These are phyloP conservation scores for Nephrotoma flavescens DNA, from an alignment of 2,888 invertebrate genomes.

Conservation along the genomic window DNA sequence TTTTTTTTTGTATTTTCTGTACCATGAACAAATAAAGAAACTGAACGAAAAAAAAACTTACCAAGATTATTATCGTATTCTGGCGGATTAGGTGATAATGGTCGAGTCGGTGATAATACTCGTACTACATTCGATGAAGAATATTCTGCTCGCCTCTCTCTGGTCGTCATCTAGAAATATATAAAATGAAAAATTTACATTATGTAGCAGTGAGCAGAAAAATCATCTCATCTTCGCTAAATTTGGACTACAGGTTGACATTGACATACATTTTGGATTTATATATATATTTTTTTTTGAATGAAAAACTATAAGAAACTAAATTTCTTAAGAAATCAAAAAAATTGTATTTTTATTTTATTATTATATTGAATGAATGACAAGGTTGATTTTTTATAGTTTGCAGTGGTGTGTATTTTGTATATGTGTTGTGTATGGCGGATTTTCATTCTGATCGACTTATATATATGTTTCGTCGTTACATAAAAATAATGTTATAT, in stretches of 20 bases:
- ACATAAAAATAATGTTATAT: background rate
- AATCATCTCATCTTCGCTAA: background rate
- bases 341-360: background rate
- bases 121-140: constrained; percentile 16
- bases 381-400: background rate
- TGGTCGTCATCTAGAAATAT: constrained; percentile 10
- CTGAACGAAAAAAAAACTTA: constrained; percentile 1
- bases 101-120: constrained; percentile 13
- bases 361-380: background rate
- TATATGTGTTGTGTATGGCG: background rate
- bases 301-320: background rate
- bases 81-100: constrained; percentile 13
- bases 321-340: background rate
- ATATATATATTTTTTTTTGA: constrained; percentile 1
- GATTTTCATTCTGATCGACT: background rate
- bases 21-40: background rate
- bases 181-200: background rate
- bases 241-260: constrained; percentile 1
- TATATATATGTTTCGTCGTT: background rate
- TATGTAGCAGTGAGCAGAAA: background rate
- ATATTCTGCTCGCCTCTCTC: constrained; percentile 14
- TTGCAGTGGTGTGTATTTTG: background rate
- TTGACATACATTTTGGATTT: constrained; percentile 3
- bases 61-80: constrained; percentile 15
- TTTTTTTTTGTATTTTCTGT: background rate